Base-by-base conservation (phyloP, 2,888 invertebrate species). In the Drosophila sordidapex region DNA sequence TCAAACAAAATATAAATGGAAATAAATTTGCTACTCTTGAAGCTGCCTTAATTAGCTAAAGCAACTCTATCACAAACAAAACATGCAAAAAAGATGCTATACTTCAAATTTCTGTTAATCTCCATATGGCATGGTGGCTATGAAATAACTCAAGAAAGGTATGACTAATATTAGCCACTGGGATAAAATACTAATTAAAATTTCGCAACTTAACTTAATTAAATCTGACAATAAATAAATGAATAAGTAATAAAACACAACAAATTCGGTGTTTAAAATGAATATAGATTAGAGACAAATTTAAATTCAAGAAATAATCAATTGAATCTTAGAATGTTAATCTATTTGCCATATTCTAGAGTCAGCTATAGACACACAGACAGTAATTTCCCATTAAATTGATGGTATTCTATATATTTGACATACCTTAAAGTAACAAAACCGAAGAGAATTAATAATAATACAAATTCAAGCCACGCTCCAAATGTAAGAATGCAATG, bases 1-100 rank as follows among this genome's bases (percentile, higher is more conserved):
- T 31, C 15, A n/a, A 43, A 46, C 2, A 46, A 7, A 62, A 27
- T 60, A 27, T 43, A 79, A 70, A 70, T 53, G 38, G 15, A n/a
- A 69, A 52, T 27, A 38, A 56, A 27, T 2, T 25, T 25, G 25
- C 25, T 25, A 8, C 46, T 46, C 25, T 25, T 25, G 25, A 25
- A 25, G 7, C 4, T 15, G 15, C 46, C 15, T 46, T 46, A 15
- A 15, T 46, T 4, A 46, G 8, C 46, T 15, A 25, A 25, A 15
- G 4, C 15, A 46, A 25, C 25, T 46, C 8, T 2, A 46, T 46
- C 46, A 15, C 7, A 46, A 43, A 1, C 43, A 6, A 43, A 21
- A 6, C 21, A 11, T 43, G n/a, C 21, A 21, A 5, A 21, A 2
- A 21, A 21, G n/a, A 11, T n/a, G 40, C n/a, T 43, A 0, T 38